Percentiles rank a stretch among this genome's conserved stretches.
Conservation (phyloP, 2,888 invertebrate species). For the Rhingia campestris region DNA sequence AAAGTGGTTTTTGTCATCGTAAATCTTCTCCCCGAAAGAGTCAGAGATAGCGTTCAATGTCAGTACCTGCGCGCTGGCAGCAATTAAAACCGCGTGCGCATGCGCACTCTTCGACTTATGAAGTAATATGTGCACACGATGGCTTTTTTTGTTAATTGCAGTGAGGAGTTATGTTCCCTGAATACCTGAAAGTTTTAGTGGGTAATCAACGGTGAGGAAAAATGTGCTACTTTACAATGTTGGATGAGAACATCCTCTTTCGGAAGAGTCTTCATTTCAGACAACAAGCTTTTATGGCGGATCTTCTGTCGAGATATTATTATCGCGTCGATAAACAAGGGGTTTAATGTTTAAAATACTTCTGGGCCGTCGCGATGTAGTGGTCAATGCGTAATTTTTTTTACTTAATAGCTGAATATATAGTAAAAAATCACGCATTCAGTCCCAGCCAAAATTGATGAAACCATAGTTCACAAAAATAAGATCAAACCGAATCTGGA, state of each 20-base stretch:
- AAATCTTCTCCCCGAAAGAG: conserved; percentile 50
- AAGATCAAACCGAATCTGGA: too few species aligned
- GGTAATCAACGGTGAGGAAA: conserved; percentile 15
- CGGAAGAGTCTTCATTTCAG: background rate
- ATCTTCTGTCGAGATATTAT: too few species aligned
- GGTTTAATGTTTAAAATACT: too few species aligned
- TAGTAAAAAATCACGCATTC: too few species aligned
- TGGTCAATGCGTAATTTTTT: too few species aligned
- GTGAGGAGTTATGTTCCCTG: conserved; percentile 18
- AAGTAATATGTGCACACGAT: conserved; percentile 39
- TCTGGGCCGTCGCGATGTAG: too few species aligned
- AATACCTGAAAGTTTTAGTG: background rate
- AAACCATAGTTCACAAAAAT: too few species aligned
- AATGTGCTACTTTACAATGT: conserved; percentile 42
- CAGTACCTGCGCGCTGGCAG: conserved; percentile 13
- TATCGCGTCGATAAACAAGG: too few species aligned
- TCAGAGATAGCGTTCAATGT: conserved; percentile 43
- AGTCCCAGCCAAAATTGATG: too few species aligned
- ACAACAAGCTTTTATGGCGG: too few species aligned
- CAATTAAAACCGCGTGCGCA: conserved; percentile 27
- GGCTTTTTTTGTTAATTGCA: conserved; percentile 33
- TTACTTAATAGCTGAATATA: too few species aligned
- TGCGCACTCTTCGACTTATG: conserved; percentile 45
- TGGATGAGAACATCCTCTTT: background rate
- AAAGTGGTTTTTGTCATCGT: conserved; percentile 70